These are phyloP conservation scores for Lasius fuliginosus DNA, from an alignment of 2,888 invertebrate genomes.

Conservation along the genomic window DNA sequence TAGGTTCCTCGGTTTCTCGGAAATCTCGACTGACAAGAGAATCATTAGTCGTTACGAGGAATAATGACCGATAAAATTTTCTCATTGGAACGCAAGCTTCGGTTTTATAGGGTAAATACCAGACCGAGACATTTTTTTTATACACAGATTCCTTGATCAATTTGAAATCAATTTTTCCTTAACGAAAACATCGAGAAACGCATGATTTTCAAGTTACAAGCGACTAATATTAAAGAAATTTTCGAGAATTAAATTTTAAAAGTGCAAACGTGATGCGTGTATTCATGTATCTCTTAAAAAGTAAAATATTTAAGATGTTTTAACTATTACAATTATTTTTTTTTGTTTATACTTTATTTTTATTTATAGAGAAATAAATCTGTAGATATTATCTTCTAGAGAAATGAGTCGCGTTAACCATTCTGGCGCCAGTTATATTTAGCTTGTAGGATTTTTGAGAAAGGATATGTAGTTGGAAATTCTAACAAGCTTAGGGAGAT, in stretches of 20 bases:
- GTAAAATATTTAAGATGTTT: background rate
- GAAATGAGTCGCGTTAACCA: background rate
- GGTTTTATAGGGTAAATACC: background rate
- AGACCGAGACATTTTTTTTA: background rate
- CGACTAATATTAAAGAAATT: background rate
- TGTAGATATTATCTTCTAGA: background rate
- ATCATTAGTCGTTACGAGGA: conserved; percentile 38
- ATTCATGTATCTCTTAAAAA: background rate
- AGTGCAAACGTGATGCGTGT: background rate
- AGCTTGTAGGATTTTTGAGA: conserved; percentile 2
- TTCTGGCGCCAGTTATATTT: background rate
- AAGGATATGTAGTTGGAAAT: background rate
- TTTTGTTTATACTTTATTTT: background rate
- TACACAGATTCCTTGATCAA: background rate
- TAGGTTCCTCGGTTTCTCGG: conserved; percentile 66
- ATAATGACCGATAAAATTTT: conserved; percentile 69
- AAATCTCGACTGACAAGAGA: conserved; percentile 59
- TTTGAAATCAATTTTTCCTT: background rate
- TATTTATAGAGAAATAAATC: background rate
- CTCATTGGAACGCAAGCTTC: conserved; percentile 19
- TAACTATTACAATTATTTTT: background rate
- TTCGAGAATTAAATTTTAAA: background rate
- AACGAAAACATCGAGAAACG: background rate
- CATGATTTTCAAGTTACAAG: background rate
- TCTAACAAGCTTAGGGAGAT: background rate